A percentile compares a stretch with the other conserved stretches of the same genome.
Conservation (phyloP, 2,888 invertebrate genomes). For the Boloria euphrosyne region DNA sequence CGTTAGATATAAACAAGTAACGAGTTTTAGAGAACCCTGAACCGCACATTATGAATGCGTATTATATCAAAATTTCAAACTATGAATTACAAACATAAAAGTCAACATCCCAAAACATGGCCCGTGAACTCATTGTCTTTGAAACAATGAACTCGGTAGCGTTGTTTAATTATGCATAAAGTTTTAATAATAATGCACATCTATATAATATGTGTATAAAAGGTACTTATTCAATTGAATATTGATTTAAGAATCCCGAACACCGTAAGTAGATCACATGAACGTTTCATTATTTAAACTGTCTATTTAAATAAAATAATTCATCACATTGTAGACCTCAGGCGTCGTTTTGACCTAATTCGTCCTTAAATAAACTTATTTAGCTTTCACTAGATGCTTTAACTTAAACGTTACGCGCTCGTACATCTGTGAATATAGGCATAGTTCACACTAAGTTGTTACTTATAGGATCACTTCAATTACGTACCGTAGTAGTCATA, state of each 20-base stretch:
- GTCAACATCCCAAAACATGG: conserved; percentile 60
- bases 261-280: not conserved
- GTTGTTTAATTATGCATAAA: conserved; percentile 43
- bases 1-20: not conserved
- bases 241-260: not conserved
- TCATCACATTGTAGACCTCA: conserved; percentile 29
- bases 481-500: conserved; percentile 59
- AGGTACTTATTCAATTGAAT: not conserved
- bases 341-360: conserved; percentile 36
- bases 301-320: conserved; percentile 16
- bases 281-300: not conserved
- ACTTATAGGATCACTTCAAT: conserved; percentile 5
- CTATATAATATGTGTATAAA: not conserved
- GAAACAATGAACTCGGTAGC: conserved; percentile 55
- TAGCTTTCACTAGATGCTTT: conserved; percentile 40
- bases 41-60: conserved; percentile 52
- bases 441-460: conserved; percentile 11
- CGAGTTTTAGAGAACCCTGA: not conserved
- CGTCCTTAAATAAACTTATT: conserved; percentile 42
- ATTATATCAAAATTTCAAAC: conserved; percentile 47
- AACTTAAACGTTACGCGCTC: conserved; percentile 23
- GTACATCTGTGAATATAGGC: conserved; percentile 21
- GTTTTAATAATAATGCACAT: conserved; percentile 34
- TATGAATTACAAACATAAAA: conserved; percentile 55
- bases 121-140: conserved; percentile 59